phyloP scores from a whole-genome alignment of 2,113 vertebrate species.

The Elanoides forficatus region DNA sequence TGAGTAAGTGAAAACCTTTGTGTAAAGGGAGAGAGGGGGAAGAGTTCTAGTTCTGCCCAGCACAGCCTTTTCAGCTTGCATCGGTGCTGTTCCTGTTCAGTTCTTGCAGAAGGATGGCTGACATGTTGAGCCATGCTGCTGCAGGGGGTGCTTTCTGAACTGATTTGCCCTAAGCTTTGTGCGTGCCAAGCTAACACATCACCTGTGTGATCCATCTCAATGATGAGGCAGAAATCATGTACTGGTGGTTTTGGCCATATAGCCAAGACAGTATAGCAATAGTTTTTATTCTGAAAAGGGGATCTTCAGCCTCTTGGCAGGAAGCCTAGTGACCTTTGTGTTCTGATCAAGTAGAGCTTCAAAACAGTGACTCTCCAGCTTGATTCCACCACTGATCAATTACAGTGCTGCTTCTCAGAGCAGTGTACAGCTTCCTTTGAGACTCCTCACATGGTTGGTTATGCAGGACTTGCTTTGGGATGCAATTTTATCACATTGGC shows the following conservation, averaged over 20 bases:
- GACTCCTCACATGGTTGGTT: neutral
- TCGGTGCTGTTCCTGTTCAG: neutral
- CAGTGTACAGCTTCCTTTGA: neutral
- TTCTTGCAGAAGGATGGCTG: neutral
- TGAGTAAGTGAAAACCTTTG: neutral
- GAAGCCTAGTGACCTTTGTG: neutral
- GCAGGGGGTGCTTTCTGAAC: neutral
- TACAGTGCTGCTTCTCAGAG: neutral
- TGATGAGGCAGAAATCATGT: neutral
- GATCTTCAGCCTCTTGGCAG: neutral
- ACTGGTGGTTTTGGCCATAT: rapidly evolving
- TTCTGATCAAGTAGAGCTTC: neutral
- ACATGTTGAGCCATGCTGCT: rapidly evolving
- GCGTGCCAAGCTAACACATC: rapidly evolving
- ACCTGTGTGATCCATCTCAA: rapidly evolving
- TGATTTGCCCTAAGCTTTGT: rapidly evolving
- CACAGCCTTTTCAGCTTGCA: neutral
- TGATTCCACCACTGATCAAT: neutral
- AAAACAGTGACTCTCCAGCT: neutral
- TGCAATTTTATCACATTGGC: neutral
- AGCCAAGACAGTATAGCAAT: neutral
- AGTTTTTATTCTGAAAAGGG: neutral
- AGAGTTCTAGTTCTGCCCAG: neutral
- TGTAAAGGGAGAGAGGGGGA: neutral
- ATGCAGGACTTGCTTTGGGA: neutral